Evolutionary conservation across 2,113 vertebrate genomes (phyloP).

Genomic region (Pandion haliaetus): DNA sequence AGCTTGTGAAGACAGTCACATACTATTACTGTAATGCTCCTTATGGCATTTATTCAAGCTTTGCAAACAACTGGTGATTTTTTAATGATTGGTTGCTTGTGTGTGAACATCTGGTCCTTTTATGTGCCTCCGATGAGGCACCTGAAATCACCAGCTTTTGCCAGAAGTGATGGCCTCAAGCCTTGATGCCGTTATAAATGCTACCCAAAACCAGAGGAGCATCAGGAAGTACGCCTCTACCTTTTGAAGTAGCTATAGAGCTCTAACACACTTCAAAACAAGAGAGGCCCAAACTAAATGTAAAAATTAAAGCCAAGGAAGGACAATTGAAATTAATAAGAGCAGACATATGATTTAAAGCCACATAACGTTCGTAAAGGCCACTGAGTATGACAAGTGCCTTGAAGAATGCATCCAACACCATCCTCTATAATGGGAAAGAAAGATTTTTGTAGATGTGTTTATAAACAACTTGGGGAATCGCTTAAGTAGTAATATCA

Average conservation of each 20-base stretch:
- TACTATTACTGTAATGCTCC: neutral
- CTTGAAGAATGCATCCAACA: neutral
- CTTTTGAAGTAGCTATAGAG: neutral
- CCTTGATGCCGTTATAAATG: accelerated
- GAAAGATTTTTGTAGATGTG: neutral
- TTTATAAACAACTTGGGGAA: neutral
- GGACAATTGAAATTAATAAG: neutral
- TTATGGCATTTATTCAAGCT: neutral
- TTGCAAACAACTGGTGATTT: neutral
- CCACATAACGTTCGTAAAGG: neutral
- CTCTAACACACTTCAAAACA: neutral
- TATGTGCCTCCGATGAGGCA: neutral
- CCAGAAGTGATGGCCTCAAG: neutral
- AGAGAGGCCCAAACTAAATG: neutral
- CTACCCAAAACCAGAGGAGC: neutral
- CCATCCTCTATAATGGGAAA: neutral
- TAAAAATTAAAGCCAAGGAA: neutral
- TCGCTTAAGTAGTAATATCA: neutral
- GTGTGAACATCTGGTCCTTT: neutral
- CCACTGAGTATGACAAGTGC: neutral
- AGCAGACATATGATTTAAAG: neutral
- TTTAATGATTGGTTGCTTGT: neutral
- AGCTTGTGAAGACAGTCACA: neutral
- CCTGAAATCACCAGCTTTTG: neutral
- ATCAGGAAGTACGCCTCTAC: neutral